Conservation (phyloP, 2,888 invertebrate species). For the Philereme vetulata region DNA sequence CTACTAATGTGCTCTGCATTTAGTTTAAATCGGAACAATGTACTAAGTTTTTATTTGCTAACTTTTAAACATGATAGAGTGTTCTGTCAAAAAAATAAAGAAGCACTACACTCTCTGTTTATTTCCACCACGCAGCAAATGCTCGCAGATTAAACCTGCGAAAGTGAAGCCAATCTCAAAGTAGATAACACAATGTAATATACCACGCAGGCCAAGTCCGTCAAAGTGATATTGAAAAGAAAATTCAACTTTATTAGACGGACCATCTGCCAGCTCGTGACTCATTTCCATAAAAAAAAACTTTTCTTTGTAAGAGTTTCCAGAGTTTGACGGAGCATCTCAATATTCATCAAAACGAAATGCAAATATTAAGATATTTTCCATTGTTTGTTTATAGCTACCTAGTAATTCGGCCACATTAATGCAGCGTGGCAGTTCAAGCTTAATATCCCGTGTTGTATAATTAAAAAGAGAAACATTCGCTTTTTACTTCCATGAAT, state of each 20-base stretch:
- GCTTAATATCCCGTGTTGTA: constrained; percentile 79
- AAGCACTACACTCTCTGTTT: neutral
- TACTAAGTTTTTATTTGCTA: constrained; percentile 11
- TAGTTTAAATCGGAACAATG: constrained; percentile 34
- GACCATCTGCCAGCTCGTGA: constrained; percentile 30
- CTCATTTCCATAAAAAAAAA: constrained; percentile 32
- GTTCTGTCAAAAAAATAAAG: constrained; percentile 1
- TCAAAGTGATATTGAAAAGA: constrained; percentile 26
- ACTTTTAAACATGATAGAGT: constrained; percentile 6
- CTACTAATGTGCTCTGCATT: constrained; percentile 48
- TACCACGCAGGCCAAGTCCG: constrained; percentile 17
- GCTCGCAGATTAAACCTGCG: neutral
- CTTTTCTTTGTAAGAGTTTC: constrained; percentile 25
- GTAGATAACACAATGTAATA: constrained; percentile 2
- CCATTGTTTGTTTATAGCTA: constrained; percentile 35
- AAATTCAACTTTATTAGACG: constrained; percentile 21
- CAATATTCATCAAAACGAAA: constrained; percentile 30
- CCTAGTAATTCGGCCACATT: constrained; percentile 46
- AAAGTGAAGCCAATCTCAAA: neutral
- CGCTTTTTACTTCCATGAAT: constrained; percentile 81
- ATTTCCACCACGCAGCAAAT: neutral
- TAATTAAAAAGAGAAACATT: constrained; percentile 82
- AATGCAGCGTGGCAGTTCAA: constrained; percentile 66
- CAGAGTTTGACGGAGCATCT: constrained; percentile 26
- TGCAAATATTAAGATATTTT: constrained; percentile 35